Evolutionary conservation across 2,888 invertebrate genomes (phyloP), one percentile per base, ranked within the genome.

Genomic region (Drosophila nigritarsus): DNA sequence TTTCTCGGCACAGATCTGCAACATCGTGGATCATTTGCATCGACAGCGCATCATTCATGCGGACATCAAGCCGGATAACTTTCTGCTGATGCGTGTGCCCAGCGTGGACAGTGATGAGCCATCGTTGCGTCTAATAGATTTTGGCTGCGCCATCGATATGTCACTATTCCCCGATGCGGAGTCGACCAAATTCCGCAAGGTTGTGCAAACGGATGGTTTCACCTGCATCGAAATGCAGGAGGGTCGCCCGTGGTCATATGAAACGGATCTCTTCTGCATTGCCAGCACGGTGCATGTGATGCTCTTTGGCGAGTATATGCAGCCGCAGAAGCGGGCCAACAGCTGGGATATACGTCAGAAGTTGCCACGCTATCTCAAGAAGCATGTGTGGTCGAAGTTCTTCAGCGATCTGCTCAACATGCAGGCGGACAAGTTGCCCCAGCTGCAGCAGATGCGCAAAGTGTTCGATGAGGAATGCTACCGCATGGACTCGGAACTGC

Each of bases 31-130:
- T 89, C 95, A 96, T 78, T 94, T 99, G 88, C 98, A 99, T 91
- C 95, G 96, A 88, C 96, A 97, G 85, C 95, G 96, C 91, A 98
- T 99, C 73, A 98, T 99, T 77, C 99, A 99, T 91, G 98, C 97
- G 2, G 99, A 99, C 92, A 96, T 99, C 58, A 99, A 99, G 92
- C 99, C 99, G 0, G 99, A 99, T 91, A 99, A 99, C 93, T 97
- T 99, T 92, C 94, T 99, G 78, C 92, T 99, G 30, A 95, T 95
- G 95, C 95, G 95, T 92, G 94, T 96, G 61, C 92, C 96, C 34
- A 94, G 94, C 38, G 94, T 95, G 71, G 95, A 96, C 91, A 95
- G 95, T 91, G 94, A 94, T 66, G 94, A 95, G 70, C 96, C 97
- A 45, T 96, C 96, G 42, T 93, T 98, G 83, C 97, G 97, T 89